Base-by-base conservation (phyloP, 2,797 vertebrate species). In the Sebastes vulpes region DNA sequence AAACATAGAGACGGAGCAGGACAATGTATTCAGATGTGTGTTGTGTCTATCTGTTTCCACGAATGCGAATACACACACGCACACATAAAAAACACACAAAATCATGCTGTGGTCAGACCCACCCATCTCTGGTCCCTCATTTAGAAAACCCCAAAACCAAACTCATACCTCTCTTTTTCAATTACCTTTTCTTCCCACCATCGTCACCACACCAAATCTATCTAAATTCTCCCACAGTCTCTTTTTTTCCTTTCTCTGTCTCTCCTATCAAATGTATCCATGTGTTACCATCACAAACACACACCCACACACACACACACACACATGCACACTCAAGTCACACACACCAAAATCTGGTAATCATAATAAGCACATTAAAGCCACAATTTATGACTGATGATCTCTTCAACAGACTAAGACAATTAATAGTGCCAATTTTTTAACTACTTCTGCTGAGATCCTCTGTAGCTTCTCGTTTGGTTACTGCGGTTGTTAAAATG, bases 181-280 rank as follows among this genome's bases (percentile, higher is more conserved):
- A 93, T 94, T 92, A 94, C 90, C 94, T 94, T 93, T 92, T 92
- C 86, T 92, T 92, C 90, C 92, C 91, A 88, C 83, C 87, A 83
- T 84, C 89, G 66, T 84, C 83, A 81, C 88, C 88, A 87, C 85
- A 91, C 83, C 69, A 72, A 75, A 85, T 87, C 80, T 79, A 81
- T 87, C 86, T 80, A 57, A 75, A 91, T 85, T 89, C 87, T 93
- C 91, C 92, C 92, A 93, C 91, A 84, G 81, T 84, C 77, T 75
- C 77, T 69, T 32, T 50, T 60, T 78, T 78, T 65, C 16, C 48
- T 78, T 76, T 67, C 16, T 29, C 38, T 35, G 32, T 63, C 82
- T 89, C 92, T 88, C 83, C 32, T 92, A 93, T 90, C 92, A 87
- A 93, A 93, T 81, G 84, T 81, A 87, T 87, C 88, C 92, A 93